Evolutionary conservation across 2,888 invertebrate species (phyloP).

Genomic region (Polymixis flavicincta): DNA sequence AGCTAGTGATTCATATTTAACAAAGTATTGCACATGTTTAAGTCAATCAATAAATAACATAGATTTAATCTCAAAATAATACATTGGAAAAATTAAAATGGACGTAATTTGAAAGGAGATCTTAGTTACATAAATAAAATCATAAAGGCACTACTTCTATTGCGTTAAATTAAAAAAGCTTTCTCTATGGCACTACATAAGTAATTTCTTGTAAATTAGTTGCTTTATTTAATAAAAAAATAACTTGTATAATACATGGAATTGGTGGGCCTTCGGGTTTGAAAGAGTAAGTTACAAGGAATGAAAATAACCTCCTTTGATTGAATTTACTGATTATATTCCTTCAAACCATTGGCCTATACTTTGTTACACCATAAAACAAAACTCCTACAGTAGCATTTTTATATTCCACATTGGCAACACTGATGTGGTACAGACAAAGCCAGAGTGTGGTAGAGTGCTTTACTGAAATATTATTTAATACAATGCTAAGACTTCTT

Average conservation of each 20-base stretch:
- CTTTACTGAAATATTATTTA: conserved; percentile 35
- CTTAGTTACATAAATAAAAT: conserved; percentile 69
- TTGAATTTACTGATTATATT: conserved; percentile 9
- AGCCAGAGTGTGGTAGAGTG: conserved; percentile 20
- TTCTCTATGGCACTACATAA: conserved; percentile 84
- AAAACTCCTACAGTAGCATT: conserved; percentile 33
- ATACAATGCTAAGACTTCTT: conserved; percentile 47
- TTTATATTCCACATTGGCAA: conserved; percentile 40
- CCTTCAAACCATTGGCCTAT: conserved; percentile 29
- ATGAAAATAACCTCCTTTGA: background rate
- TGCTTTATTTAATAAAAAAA: conserved; percentile 65
- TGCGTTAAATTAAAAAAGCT: conserved; percentile 70
- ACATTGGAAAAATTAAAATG: conserved; percentile 66
- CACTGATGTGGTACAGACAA: conserved; percentile 27
- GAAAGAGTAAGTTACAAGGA: conserved; percentile 26
- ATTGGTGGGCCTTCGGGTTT: conserved; percentile 20
- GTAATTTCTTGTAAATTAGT: conserved; percentile 73
- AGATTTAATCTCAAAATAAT: conserved; percentile 60
- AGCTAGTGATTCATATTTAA: conserved; percentile 40
- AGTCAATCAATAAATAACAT: conserved; percentile 63
- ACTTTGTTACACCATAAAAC: conserved; percentile 23
- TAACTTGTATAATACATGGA: conserved; percentile 51
- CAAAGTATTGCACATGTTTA: conserved; percentile 65
- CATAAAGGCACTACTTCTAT: conserved; percentile 62
- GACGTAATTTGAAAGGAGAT: conserved; percentile 77